Evolutionary conservation across 2,113 vertebrate species (phyloP).

Genomic region (Lepidothrix coronata): DNA sequence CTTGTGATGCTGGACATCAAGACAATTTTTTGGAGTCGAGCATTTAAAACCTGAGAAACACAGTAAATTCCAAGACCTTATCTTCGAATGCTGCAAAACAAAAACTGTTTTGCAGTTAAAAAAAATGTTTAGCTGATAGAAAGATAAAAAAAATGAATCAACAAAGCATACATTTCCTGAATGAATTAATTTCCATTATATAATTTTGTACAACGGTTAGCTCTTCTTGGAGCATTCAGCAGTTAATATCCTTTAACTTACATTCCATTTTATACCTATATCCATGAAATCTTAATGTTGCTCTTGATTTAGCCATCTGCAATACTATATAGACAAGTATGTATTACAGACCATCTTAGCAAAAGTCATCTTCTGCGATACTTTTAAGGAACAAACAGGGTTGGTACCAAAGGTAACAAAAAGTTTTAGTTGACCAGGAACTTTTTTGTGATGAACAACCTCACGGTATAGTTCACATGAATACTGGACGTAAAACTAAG

Average conservation of each 20-base stretch:
- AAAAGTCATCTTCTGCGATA: neutral
- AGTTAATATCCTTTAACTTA: neutral
- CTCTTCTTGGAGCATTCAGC: neutral
- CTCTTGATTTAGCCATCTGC: neutral
- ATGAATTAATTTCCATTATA: neutral
- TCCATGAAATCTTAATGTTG: neutral
- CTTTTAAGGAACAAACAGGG: neutral
- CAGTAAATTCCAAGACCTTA: neutral
- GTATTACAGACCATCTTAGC: neutral
- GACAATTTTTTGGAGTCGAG: neutral
- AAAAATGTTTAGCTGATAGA: neutral
- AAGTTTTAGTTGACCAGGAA: neutral
- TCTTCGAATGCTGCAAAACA: neutral
- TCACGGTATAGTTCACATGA: neutral
- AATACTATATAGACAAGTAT: neutral
- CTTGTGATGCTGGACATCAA: neutral
- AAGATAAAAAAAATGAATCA: neutral
- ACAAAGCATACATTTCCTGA: neutral
- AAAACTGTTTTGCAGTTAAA: neutral
- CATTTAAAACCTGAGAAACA: neutral
- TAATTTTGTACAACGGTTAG: neutral
- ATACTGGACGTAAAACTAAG: neutral
- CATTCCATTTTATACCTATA: neutral
- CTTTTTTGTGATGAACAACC: neutral
- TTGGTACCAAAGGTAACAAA: neutral